phyloP scores from a whole-genome alignment of 2,888 invertebrate species.

The Xanthorhoe designata region DNA sequence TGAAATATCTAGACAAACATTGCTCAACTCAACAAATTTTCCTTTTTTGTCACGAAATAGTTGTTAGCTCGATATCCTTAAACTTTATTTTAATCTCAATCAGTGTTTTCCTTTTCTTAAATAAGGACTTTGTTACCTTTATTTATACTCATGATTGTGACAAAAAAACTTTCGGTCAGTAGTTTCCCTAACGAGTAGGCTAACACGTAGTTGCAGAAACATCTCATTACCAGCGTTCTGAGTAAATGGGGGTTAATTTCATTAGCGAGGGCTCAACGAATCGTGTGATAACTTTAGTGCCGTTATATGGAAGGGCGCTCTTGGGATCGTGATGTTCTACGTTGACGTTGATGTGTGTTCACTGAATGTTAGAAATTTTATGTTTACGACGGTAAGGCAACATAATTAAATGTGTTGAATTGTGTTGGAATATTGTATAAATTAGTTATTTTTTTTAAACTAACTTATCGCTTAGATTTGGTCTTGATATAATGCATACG shows the following conservation, averaged over 20 bases:
- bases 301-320: conserved; percentile 75
- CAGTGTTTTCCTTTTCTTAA: no score
- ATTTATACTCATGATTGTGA: not conserved
- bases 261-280: conserved; percentile 82
- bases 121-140: not conserved
- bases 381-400: conserved; percentile 37
- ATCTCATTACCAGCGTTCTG: conserved; percentile 76
- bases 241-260: conserved; percentile 81
- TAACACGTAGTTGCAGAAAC: conserved; percentile 72
- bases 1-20: no score
- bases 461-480: no score
- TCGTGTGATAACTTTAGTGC: conserved; percentile 84
- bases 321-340: conserved; percentile 64
- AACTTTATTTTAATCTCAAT: no score
- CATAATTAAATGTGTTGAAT: conserved; percentile 23
- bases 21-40: no score
- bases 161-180: conserved; percentile 19
- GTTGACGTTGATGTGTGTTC: conserved; percentile 63
- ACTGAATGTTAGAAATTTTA: conserved; percentile 50
- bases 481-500: no score
- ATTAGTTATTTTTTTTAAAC: not conserved
- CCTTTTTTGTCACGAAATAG: no score
- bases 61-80: no score
- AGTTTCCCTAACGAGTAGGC: conserved; percentile 41
- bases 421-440: conserved; percentile 12